A percentile compares a stretch with the other conserved stretches of the same genome.
Conservation (phyloP, 2,888 invertebrate species). For the Aphrophora alni region DNA sequence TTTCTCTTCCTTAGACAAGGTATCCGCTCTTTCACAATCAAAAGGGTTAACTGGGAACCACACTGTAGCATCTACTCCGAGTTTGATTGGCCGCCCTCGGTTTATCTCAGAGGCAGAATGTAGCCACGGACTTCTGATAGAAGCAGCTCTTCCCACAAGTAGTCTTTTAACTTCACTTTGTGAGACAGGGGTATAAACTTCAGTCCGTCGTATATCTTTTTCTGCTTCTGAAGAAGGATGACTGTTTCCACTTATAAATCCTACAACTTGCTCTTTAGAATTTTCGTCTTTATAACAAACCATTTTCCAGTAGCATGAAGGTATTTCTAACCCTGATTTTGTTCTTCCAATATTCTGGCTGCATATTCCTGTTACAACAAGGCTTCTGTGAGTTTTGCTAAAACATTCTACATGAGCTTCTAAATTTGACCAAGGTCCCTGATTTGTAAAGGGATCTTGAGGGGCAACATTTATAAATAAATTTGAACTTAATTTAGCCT, state of each 20-base stretch:
- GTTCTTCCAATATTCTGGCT: background rate
- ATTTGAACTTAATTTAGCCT: constrained; percentile 31
- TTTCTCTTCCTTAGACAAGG: constrained; percentile 22
- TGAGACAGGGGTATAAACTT: constrained; percentile 28
- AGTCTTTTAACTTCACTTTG: constrained; percentile 30
- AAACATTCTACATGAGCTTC: constrained; percentile 40
- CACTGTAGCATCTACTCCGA: constrained; percentile 14
- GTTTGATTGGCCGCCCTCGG: constrained; percentile 11
- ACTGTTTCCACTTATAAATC: constrained; percentile 34
- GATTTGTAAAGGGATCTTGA: constrained; percentile 36
- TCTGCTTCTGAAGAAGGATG: background rate
- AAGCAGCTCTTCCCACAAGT: background rate
- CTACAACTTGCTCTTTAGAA: constrained; percentile 36
- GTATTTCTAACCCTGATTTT: constrained; percentile 28
- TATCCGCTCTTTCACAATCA: constrained; percentile 23
- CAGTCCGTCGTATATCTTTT: background rate
- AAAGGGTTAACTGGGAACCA: constrained; percentile 38
- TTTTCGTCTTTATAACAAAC: constrained; percentile 41
- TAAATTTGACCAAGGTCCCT: constrained; percentile 34
- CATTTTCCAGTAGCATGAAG: constrained; percentile 43
- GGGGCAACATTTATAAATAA: constrained; percentile 41
- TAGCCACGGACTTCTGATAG: constrained; percentile 27
- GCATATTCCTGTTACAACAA: constrained; percentile 38
- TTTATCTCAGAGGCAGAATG: constrained; percentile 19
- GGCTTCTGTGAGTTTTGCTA: constrained; percentile 20